Conservation (phyloP, 2,888 invertebrate species). For the Pyrrhosoma nymphula region DNA sequence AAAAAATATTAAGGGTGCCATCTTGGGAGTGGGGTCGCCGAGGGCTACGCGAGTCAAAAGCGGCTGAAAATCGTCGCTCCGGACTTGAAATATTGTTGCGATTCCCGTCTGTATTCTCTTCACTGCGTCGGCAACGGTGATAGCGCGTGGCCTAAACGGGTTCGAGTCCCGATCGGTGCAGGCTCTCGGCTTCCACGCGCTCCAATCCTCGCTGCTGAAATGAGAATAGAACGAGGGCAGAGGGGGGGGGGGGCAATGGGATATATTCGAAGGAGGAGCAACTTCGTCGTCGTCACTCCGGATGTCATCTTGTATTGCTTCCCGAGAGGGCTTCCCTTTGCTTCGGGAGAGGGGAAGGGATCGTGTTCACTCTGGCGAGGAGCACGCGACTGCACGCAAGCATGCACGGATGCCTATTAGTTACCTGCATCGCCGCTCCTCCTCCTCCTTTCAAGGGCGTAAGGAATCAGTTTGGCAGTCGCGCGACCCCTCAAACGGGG, state of each 20-base stretch:
- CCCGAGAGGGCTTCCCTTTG: not conserved
- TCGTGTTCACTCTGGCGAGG: constrained; percentile 5
- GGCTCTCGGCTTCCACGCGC: not conserved
- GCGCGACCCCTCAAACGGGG: not conserved
- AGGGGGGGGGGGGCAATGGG: not conserved
- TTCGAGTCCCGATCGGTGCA: not conserved
- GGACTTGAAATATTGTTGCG: no score
- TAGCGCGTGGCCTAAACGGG: not conserved
- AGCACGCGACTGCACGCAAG: not conserved
- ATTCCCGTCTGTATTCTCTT: no score
- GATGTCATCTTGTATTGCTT: constrained; percentile 32
- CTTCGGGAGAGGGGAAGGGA: not conserved
- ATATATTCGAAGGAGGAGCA: not conserved
- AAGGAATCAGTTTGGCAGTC: not conserved
- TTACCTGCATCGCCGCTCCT: constrained; percentile 20
- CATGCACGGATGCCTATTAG: not conserved
- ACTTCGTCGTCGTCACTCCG: not conserved
- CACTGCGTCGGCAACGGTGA: not conserved
- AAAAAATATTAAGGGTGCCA: no score
- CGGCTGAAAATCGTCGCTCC: no score
- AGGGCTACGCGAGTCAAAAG: no score
- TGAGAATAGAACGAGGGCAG: not conserved
- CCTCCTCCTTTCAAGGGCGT: not conserved
- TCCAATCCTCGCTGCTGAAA: not conserved
- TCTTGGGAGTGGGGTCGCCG: no score